Evolutionary conservation across 2,797 vertebrate species (phyloP).

Genomic region (Oreortyx pictus): DNA sequence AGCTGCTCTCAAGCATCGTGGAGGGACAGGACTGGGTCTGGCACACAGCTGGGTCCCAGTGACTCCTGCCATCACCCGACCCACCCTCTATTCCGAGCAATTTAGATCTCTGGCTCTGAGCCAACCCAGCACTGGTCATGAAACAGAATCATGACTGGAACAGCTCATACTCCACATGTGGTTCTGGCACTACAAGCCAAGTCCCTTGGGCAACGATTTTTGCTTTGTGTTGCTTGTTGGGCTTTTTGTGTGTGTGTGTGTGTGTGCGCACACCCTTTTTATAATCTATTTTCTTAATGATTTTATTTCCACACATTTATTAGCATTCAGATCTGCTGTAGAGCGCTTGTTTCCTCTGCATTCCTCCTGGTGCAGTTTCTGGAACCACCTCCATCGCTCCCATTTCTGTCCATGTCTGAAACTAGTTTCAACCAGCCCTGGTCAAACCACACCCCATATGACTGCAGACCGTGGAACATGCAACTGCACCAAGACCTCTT

Average conservation of each 20-base stretch:
- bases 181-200: slow-evolving; percentile 10
- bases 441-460: slow-evolving; percentile 56
- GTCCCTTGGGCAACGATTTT: slow-evolving; percentile 29
- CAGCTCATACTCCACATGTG: slow-evolving; percentile 22
- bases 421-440: slow-evolving; percentile 36
- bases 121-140: not conserved
- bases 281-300: not conserved
- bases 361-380: slow-evolving; percentile 24
- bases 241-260: not conserved
- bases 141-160: slow-evolving; percentile 40
- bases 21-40: not conserved
- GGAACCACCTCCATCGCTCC: slow-evolving; percentile 31
- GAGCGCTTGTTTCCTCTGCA: not conserved
- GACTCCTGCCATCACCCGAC: slow-evolving; percentile 25
- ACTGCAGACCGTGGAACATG: slow-evolving; percentile 34
- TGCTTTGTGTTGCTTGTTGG: slow-evolving; percentile 7
- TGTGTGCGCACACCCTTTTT: not conserved
- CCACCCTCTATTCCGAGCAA: not conserved
- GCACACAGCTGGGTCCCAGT: not conserved
- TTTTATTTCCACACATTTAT: slow-evolving; percentile 51
- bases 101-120: not conserved
- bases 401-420: not conserved
- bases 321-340: slow-evolving; percentile 1
- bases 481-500: slow-evolving; percentile 42
- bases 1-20: not conserved